These are phyloP conservation scores for Pycnomerus fuliginosus DNA, from an alignment of 2,888 invertebrate genomes.

Conservation along the genomic window DNA sequence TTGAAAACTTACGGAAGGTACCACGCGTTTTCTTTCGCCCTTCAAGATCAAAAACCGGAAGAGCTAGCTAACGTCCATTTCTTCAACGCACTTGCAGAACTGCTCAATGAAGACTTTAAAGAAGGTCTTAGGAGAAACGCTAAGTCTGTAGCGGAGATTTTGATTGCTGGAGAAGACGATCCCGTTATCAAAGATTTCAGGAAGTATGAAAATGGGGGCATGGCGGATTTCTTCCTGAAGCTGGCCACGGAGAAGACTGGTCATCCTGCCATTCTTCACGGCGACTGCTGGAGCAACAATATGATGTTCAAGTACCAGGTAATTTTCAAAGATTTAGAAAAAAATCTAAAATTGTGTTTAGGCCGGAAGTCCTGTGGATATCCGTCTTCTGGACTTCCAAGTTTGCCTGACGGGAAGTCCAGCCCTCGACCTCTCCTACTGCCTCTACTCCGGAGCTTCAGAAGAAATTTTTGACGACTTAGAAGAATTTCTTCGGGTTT, in stretches of 20 bases:
- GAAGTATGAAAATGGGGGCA: slow-evolving; percentile 3
- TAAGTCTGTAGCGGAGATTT: too few relatives aligned
- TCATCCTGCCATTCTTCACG: slow-evolving; percentile 34
- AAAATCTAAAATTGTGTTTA: too few relatives aligned
- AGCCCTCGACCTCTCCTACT: slow-evolving; percentile 43
- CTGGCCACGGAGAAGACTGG: background rate
- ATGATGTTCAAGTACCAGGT: slow-evolving; percentile 40
- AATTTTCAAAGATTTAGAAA: too few relatives aligned
- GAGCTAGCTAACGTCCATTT: slow-evolving; percentile 2
- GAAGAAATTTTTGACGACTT: slow-evolving; percentile 37
- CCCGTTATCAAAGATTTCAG: slow-evolving; percentile 7
- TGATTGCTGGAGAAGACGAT: slow-evolving; percentile 10
- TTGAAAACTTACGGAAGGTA: slow-evolving; percentile 14
- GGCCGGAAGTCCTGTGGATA: slow-evolving; percentile 6
- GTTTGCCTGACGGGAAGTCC: slow-evolving; percentile 32
- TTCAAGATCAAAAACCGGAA: slow-evolving; percentile 6
- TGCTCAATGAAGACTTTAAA: too few relatives aligned
- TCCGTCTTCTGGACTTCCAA: slow-evolving; percentile 35
- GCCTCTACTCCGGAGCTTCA: slow-evolving; percentile 41
- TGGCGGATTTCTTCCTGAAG: background rate
- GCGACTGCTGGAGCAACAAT: slow-evolving; percentile 40
- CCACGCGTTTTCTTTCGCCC: slow-evolving; percentile 13
- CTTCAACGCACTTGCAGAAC: slow-evolving; percentile 1
- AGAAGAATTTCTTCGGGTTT: slow-evolving; percentile 39
- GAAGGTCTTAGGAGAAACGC: too few relatives aligned